A percentile compares a stretch with the other conserved stretches of the same genome.
Conservation (phyloP, 2,888 invertebrate genomes). For the Itoplectis maculator region DNA sequence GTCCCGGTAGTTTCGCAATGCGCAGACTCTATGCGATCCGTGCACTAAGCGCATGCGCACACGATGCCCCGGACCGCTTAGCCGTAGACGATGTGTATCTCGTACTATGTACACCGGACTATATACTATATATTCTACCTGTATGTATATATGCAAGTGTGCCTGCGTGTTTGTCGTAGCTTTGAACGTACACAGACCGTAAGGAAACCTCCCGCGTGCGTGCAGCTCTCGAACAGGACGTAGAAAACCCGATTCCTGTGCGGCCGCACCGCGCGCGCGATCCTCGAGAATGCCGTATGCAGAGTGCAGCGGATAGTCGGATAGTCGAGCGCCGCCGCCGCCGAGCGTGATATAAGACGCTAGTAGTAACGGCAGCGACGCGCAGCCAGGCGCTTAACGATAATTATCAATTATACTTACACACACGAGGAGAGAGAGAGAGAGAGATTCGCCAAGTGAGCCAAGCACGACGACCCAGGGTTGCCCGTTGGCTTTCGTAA, state of each 20-base stretch:
- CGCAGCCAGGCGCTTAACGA: slow-evolving; percentile 68
- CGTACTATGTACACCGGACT: slow-evolving; percentile 6
- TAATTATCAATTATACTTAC: slow-evolving; percentile 73
- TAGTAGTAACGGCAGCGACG: slow-evolving; percentile 13
- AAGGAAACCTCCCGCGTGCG: slow-evolving; percentile 48
- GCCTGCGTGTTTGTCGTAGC: neutral
- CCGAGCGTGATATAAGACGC: slow-evolving; percentile 51
- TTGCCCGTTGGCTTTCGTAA: slow-evolving; percentile 24
- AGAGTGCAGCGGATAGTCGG: slow-evolving; percentile 36
- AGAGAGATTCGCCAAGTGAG: slow-evolving; percentile 56
- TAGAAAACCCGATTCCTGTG: slow-evolving; percentile 57
- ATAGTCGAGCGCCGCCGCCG: slow-evolving; percentile 2
- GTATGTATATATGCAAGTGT: slow-evolving; percentile 5
- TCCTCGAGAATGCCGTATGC: slow-evolving; percentile 40
- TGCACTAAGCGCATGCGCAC: too few species aligned
- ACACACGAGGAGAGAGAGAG: slow-evolving; percentile 17
- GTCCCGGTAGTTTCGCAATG: slow-evolving; percentile 77
- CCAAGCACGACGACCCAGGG: slow-evolving; percentile 40
- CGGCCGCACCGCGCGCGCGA: slow-evolving; percentile 20
- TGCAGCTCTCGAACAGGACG: slow-evolving; percentile 59
- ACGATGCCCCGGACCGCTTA: slow-evolving; percentile 11
- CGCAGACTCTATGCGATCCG: too few species aligned
- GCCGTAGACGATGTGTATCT: slow-evolving; percentile 29
- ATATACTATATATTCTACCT: neutral
- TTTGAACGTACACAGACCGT: neutral